A percentile compares a stretch with the other conserved stretches of the same genome.
Conservation (phyloP, 1,140 invertebrate species). For the Pachypeltis micranthus region DNA sequence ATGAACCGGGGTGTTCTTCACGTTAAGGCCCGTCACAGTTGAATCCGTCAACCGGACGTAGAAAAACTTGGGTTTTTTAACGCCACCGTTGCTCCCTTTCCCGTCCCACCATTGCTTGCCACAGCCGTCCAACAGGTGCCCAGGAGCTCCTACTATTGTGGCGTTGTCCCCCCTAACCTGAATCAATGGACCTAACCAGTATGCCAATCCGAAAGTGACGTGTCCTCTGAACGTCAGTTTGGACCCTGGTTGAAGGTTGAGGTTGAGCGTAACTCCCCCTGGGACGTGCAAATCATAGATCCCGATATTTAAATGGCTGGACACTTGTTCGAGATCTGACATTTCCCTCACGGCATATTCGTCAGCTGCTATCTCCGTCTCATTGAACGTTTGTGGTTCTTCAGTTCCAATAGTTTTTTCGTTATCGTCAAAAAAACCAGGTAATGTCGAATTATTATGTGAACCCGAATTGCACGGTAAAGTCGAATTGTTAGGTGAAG, state of each 20-base stretch:
- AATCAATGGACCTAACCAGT: background rate
- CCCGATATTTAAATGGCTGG: too few species aligned
- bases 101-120: background rate
- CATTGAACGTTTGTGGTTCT: too few species aligned
- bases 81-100: background rate
- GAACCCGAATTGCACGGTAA: too few species aligned
- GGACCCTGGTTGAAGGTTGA: background rate
- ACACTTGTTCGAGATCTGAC: too few species aligned
- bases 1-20: background rate
- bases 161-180: background rate
- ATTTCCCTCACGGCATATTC: too few species aligned
- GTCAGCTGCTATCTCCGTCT: too few species aligned
- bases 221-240: background rate
- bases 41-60: background rate
- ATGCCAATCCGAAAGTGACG: background rate
- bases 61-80: background rate
- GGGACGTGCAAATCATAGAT: background rate
- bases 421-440: too few species aligned
- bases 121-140: background rate
- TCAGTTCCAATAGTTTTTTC: too few species aligned
- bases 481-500: too few species aligned
- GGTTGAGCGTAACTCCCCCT: background rate
- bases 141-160: background rate
- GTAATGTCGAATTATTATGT: too few species aligned
- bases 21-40: background rate